Percentiles rank a stretch among this genome's conserved stretches.
Evolutionary conservation across 2,113 vertebrate species (phyloP).

Genomic region (Chionis minor): DNA sequence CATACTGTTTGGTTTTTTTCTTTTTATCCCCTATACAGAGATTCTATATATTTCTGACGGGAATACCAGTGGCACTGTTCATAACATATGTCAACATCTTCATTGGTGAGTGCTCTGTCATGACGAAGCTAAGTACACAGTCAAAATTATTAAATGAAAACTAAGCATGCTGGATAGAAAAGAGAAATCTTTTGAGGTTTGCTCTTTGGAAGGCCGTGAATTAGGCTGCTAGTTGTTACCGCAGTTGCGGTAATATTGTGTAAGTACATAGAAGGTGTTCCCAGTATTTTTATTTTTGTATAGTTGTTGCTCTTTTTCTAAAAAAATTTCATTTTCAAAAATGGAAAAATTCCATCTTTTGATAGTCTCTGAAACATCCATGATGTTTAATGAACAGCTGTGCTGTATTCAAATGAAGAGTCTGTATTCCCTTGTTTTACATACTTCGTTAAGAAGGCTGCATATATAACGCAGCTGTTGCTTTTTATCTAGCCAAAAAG

Average conservation of each 20-base stretch:
- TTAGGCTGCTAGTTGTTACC: not conserved
- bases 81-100: slow-evolving; percentile 87
- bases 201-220: not conserved
- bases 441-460: not conserved
- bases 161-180: not conserved
- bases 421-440: not conserved
- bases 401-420: not conserved
- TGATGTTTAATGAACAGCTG: not conserved
- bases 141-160: not conserved
- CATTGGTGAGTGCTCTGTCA: slow-evolving; percentile 80
- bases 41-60: slow-evolving; percentile 85
- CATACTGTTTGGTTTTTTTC: not conserved
- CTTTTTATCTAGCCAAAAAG: not conserved
- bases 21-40: slow-evolving; percentile 65
- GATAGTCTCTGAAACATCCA: not conserved
- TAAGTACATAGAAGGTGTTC: not conserved
- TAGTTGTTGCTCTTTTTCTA: not conserved
- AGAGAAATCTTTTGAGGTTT: not conserved
- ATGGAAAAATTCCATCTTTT: not conserved
- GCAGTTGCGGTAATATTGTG: not conserved
- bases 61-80: slow-evolving; percentile 79
- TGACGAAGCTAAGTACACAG: not conserved
- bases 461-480: not conserved
- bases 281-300: not conserved
- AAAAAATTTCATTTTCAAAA: not conserved